phyloP scores from a whole-genome alignment of 2,113 vertebrate species.

The Azemiops feae region DNA sequence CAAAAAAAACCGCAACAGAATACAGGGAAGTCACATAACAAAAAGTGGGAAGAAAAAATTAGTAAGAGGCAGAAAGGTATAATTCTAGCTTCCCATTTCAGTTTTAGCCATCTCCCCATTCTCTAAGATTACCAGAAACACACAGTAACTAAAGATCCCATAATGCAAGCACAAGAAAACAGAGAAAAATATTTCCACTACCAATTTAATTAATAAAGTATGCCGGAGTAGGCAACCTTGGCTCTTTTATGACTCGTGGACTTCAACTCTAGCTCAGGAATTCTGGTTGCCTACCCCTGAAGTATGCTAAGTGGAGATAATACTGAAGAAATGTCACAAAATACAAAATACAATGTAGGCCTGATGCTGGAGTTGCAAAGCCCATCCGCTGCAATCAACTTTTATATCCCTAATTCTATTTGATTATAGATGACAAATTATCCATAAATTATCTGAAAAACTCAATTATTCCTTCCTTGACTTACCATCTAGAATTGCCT shows the following conservation, averaged over 20 bases:
- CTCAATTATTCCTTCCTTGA: neutral
- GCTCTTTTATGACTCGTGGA: no score
- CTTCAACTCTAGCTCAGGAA: no score
- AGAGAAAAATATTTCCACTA: neutral
- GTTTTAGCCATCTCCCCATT: neutral
- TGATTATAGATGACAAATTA: neutral
- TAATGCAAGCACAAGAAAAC: neutral
- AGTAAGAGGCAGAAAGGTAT: neutral
- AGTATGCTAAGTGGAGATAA: neutral
- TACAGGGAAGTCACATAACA: neutral
- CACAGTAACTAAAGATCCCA: no score
- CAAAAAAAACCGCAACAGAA: neutral
- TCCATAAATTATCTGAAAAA: neutral
- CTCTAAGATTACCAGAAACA: neutral
- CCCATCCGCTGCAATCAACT: neutral
- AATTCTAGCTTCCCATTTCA: neutral
- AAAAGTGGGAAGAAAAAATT: neutral
- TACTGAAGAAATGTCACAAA: neutral
- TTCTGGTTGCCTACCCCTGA: no score
- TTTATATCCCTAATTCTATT: neutral
- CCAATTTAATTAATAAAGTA: neutral
- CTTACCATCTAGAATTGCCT: neutral
- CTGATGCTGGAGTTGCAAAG: accelerated
- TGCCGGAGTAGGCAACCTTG: no score
- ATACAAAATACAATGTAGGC: neutral